Evolutionary conservation across 2,888 invertebrate species (phyloP), one percentile per base, ranked within the genome.

Genomic region (Drosophila eohydei): DNA sequence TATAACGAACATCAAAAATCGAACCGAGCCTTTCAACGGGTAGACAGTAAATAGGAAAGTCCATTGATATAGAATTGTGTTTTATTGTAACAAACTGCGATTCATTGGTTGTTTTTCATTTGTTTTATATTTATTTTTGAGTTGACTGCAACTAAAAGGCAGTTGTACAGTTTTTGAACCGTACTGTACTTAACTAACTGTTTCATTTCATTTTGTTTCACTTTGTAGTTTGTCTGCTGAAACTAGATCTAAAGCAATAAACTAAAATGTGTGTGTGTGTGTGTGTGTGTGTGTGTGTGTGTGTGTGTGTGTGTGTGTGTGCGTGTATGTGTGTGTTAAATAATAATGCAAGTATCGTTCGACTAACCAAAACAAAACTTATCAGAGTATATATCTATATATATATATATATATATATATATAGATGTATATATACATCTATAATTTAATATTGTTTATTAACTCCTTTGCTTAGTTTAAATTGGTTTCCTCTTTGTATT

Each of bases 51-150:
- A 21, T 43, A 43, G 6, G 0, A 4, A 11, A 44, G 46, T 28
- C n/a, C 28, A 4, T 48, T 36, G 14, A 51, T 60, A 58, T 62
- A 51, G 54, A 80, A 73, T 61, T 58, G 54, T 70, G 11, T 51
- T 81, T 70, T 55, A 83, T 79, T 81, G 41, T 83, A 83, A 84
- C 82, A 79, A 75, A n/a, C 38, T 55, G 58, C 43, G 54, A 63
- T 81, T 74, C 36, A 71, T 78, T 83, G 66, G 72, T 81, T 80
- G 48, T 57, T 44, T 8, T 46, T 44, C 12, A 16, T 70, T 78
- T 79, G 56, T 6, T 44, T 74, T 74, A 57, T 73, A 69, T 78
- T 74, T 80, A 65, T 74, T 75, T 72, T 79, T 64, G 66, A 77
- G 78, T 73, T 77, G 59, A 77, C 77, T 77, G 77, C 73, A 68